A percentile compares a stretch with the other conserved stretches of the same genome.
phyloP scores from a whole-genome alignment of 2,888 invertebrate species.

The Aquatica leii region DNA sequence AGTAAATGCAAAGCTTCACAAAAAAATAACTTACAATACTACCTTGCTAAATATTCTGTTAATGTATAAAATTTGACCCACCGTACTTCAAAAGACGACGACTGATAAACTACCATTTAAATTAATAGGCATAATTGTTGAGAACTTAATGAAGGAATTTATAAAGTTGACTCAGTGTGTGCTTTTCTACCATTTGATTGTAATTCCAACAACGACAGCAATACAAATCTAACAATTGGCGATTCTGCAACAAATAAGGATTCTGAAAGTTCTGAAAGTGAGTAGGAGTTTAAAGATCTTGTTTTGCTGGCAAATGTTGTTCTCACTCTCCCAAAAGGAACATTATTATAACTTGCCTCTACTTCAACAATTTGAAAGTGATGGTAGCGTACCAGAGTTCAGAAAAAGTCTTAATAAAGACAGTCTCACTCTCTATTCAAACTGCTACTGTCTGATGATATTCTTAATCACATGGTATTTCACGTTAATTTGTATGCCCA shows the following conservation, averaged over 20 bases:
- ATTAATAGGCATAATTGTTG: neutral
- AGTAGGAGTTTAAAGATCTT: neutral
- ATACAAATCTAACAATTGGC: neutral
- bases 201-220: neutral
- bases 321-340: neutral
- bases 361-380: neutral
- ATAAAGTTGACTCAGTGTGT: neutral
- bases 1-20: no score
- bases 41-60: neutral
- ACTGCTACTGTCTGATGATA: neutral
- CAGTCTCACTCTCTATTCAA: neutral
- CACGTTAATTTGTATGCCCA: constrained; percentile 14
- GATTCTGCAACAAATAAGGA: neutral
- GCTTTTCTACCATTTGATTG: neutral
- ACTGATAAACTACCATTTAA: neutral
- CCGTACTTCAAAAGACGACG: neutral
- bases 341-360: neutral
- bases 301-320: neutral
- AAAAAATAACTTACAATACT: no score
- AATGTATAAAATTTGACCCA: neutral
- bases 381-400: no score
- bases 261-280: neutral
- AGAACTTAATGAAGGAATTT: neutral
- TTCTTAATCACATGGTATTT: neutral
- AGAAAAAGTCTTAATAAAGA: neutral